Conservation (phyloP, 2,113 vertebrate genomes). For the Oreochromis tanganicae region DNA sequence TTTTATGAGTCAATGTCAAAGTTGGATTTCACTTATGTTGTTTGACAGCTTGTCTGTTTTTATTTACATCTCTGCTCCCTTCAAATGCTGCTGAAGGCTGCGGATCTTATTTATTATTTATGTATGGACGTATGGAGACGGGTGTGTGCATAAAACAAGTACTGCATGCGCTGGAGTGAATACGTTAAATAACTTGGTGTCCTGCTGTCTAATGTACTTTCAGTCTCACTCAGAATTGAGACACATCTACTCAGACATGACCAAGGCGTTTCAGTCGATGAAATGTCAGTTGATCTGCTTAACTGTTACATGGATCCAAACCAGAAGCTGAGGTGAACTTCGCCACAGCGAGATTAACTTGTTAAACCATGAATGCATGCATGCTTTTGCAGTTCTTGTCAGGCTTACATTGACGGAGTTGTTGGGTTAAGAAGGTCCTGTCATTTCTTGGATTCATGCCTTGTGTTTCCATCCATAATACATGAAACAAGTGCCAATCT, state of each 20-base stretch:
- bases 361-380: not conserved
- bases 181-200: not conserved
- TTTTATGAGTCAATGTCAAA: constrained; percentile 6
- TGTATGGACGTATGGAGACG: not conserved
- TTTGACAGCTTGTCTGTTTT: constrained; percentile 1
- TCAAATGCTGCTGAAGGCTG: not conserved
- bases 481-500: constrained; percentile 52
- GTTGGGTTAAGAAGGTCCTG: constrained; percentile 19
- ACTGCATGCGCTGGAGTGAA: not conserved
- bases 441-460: constrained; percentile 19
- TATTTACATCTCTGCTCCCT: not conserved
- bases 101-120: not conserved
- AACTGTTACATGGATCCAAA: not conserved
- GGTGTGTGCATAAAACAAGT: not conserved
- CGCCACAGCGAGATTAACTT: not conserved
- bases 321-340: not conserved
- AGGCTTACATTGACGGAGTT: not conserved
- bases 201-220: not conserved
- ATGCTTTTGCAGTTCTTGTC: not conserved
- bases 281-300: not conserved
- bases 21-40: not conserved
- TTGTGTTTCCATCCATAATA: constrained; percentile 44
- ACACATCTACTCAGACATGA: not conserved
- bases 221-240: not conserved
- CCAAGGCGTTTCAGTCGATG: not conserved